Base-by-base conservation (phyloP, 2,113 vertebrate genomes). In the Oncorhynchus kisutch region DNA sequence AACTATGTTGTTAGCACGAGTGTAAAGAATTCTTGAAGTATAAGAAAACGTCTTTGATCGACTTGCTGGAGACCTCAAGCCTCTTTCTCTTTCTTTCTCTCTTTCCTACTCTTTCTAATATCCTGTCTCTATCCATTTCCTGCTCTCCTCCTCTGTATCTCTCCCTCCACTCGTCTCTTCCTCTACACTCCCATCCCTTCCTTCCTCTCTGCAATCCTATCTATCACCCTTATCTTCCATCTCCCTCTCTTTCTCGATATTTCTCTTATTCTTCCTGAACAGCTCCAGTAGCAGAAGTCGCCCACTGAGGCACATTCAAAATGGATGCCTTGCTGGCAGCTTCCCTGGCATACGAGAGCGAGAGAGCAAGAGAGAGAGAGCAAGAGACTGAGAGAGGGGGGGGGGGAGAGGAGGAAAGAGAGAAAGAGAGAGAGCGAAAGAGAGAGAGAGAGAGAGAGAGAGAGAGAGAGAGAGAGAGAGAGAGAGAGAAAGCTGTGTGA, bases 261-360 rank as follows among this genome's bases (percentile, higher is more conserved):
- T 11, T 45, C 2, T 45, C 39, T 45, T 78, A 57, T 77, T 24
- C 71, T 59, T 45, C 73, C 73, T 67, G 68, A 67, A 45, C 72
- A 31, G 72, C 60, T 71, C 70, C 11, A 66, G 73, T 3, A 31
- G 84, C 73, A 73, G 74, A 71, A n/a, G 76, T 71, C 22, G 24
- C 54, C 78, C 71, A 77, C 81, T 84, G 71, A 73, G 75, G 81
- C 83, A 85, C 79, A 82, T 85, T 84, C 75, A 88, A 87, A 88
- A 87, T 78, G 77, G 78, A 81, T 34, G 49, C 73, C 88, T 85
- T 76, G 75, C 83, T 77, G 84, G 75, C 75, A 78, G 70, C 73
- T 73, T 81, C 81, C 75, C 72, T 85, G 84, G 79, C 75, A 76
- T 39, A 45, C 9, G 2, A 45, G 39, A 11, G 9, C 39, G 9